Conservation (phyloP, 2,888 invertebrate species). For the Diadegma fenestrale region DNA sequence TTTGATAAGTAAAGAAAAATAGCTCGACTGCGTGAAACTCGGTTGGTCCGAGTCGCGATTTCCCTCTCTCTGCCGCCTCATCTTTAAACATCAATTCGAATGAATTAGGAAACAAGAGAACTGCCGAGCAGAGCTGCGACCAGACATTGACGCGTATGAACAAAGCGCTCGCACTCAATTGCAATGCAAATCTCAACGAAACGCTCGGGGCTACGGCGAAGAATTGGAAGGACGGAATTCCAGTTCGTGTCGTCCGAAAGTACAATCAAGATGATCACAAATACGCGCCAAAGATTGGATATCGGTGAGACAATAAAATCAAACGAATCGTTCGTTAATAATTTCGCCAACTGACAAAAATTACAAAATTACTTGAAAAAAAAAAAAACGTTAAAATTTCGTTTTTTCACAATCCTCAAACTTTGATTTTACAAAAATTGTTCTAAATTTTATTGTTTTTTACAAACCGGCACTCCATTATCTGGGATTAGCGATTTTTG, state of each 20-base stretch:
- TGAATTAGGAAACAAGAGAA: slow-evolving; percentile 89
- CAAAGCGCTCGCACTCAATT: slow-evolving; percentile 92
- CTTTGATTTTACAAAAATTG: no score
- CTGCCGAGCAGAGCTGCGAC: slow-evolving; percentile 92
- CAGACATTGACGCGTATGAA: slow-evolving; percentile 92
- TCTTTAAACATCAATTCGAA: background rate
- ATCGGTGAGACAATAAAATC: slow-evolving; percentile 85
- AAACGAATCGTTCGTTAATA: background rate
- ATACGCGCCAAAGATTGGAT: slow-evolving; percentile 88
- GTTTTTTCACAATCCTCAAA: no score
- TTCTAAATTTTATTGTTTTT: no score
- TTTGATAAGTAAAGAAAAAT: background rate
- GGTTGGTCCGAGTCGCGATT: background rate
- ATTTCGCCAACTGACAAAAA: background rate
- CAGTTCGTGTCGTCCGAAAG: slow-evolving; percentile 92
- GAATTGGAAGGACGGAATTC: slow-evolving; percentile 91
- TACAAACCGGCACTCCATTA: no score
- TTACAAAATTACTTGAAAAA: no score
- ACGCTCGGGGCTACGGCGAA: slow-evolving; percentile 89
- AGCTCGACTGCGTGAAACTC: background rate
- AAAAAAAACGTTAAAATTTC: no score
- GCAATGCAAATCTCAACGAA: slow-evolving; percentile 88
- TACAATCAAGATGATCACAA: slow-evolving; percentile 91
- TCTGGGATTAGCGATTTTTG: no score
- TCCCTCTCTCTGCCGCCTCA: background rate